A percentile compares a stretch with the other conserved stretches of the same genome.
phyloP scores from a whole-genome alignment of 1,140 invertebrate genomes.

The Caenorhabditis briggsae region DNA sequence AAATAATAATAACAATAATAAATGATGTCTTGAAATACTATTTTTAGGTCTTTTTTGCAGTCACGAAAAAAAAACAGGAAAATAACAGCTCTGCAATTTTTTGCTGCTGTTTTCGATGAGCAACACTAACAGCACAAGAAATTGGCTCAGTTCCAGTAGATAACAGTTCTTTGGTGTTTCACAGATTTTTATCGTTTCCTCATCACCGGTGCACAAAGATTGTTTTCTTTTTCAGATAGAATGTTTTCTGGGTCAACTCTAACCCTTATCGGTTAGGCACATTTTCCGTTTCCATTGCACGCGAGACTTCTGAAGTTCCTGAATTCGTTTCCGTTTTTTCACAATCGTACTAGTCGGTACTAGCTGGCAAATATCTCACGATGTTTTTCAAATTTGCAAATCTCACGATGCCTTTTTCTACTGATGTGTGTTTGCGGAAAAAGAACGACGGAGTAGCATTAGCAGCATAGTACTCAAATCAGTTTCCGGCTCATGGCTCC shows the following conservation, averaged over 20 bases:
- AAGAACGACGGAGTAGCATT: slow-evolving; percentile 19
- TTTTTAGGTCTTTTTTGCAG: background rate
- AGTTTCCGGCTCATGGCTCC: slow-evolving; percentile 47
- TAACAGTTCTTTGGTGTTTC: background rate
- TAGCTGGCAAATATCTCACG: slow-evolving; percentile 6
- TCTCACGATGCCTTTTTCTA: slow-evolving; percentile 2
- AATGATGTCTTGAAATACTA: slow-evolving; percentile 18
- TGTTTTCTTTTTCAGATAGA: too few relatives aligned
- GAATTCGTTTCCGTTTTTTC: background rate
- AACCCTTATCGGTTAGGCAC: background rate
- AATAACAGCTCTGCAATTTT: slow-evolving; percentile 1
- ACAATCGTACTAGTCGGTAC: slow-evolving; percentile 7
- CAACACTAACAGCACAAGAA: background rate
- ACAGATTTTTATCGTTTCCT: background rate
- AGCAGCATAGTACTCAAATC: slow-evolving; percentile 40
- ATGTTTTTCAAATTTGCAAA: slow-evolving; percentile 46
- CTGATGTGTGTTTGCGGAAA: background rate
- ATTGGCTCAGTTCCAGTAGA: background rate
- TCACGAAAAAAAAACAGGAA: background rate
- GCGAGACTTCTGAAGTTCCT: background rate
- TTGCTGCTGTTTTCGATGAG: background rate
- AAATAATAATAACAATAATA: slow-evolving; percentile 21
- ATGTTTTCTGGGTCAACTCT: too few relatives aligned
- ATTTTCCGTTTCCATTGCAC: background rate
- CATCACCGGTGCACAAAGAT: too few relatives aligned